These are phyloP conservation scores for Grallaria varia DNA, from an alignment of 2,113 vertebrate genomes.

Conservation along the genomic window DNA sequence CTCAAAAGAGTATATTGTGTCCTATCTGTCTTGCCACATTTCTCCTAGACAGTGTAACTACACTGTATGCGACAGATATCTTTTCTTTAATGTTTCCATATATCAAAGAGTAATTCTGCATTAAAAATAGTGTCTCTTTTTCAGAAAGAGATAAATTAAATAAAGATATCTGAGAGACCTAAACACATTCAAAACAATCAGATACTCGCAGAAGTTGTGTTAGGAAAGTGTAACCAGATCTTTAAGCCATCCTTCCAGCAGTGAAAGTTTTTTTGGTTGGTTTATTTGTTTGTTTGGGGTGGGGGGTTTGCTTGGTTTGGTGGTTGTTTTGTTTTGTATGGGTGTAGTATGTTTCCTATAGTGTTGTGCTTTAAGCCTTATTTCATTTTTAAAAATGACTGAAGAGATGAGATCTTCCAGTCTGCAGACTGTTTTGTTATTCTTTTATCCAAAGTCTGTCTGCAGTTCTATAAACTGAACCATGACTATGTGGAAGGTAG, in stretches of 20 bases:
- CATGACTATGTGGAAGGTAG: neutral
- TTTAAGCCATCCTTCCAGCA: neutral
- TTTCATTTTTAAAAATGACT: neutral
- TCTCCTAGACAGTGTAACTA: neutral
- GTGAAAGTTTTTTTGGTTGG: neutral
- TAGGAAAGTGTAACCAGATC: neutral
- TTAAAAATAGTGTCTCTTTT: neutral
- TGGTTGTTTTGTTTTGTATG: neutral
- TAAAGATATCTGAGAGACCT: neutral
- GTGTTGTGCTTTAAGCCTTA: neutral
- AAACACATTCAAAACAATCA: neutral
- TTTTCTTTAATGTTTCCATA: neutral
- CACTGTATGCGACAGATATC: neutral
- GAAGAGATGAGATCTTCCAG: neutral
- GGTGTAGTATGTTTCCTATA: neutral
- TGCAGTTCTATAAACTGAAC: neutral
- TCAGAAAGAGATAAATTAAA: neutral
- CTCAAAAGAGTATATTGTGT: neutral
- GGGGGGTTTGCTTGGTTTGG: neutral
- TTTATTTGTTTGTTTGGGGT: neutral
- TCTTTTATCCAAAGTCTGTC: neutral
- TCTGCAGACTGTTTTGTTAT: neutral
- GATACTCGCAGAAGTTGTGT: neutral
- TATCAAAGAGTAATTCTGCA: neutral
- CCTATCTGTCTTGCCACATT: neutral